Percentiles rank a stretch among this genome's conserved stretches.
These are phyloP conservation scores for Saccostrea echinata DNA, from an alignment of 1,140 invertebrate species.

Conservation along the genomic window DNA sequence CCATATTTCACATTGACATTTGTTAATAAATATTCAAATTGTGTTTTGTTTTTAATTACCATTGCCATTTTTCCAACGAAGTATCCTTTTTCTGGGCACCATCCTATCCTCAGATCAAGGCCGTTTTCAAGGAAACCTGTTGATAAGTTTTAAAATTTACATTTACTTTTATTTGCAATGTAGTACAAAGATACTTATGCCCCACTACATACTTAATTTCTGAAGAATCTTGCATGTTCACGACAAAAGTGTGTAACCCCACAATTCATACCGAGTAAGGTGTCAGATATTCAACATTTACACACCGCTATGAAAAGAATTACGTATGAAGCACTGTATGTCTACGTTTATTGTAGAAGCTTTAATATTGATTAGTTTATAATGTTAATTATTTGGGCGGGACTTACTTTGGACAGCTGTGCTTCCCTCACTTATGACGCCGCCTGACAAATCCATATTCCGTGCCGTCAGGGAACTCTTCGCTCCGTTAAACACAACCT, in stretches of 20 bases:
- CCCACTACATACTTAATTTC: too few relatives aligned
- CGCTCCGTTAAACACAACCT: conserved; percentile 10
- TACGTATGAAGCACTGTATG: too few relatives aligned
- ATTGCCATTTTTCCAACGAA: conserved; percentile 13
- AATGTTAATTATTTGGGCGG: background rate
- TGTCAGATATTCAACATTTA: too few relatives aligned
- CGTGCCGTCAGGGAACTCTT: background rate
- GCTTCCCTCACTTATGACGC: background rate
- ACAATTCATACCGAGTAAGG: too few relatives aligned
- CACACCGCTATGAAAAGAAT: too few relatives aligned
- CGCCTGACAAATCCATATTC: conserved; percentile 1
- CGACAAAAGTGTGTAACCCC: too few relatives aligned
- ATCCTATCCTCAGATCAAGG: background rate
- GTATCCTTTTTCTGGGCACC: background rate
- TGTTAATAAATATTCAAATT: background rate
- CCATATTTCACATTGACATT: background rate
- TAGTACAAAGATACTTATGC: too few relatives aligned
- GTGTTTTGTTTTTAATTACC: background rate
- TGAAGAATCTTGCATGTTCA: too few relatives aligned
- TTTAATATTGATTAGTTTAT: background rate
- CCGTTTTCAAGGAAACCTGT: conserved; percentile 3
- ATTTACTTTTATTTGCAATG: too few relatives aligned
- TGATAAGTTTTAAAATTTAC: background rate
- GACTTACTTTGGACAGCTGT: conserved; percentile 12
- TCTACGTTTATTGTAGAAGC: background rate